These are phyloP conservation scores for Celastrina argiolus DNA, from an alignment of 2,888 invertebrate genomes.

Conservation along the genomic window DNA sequence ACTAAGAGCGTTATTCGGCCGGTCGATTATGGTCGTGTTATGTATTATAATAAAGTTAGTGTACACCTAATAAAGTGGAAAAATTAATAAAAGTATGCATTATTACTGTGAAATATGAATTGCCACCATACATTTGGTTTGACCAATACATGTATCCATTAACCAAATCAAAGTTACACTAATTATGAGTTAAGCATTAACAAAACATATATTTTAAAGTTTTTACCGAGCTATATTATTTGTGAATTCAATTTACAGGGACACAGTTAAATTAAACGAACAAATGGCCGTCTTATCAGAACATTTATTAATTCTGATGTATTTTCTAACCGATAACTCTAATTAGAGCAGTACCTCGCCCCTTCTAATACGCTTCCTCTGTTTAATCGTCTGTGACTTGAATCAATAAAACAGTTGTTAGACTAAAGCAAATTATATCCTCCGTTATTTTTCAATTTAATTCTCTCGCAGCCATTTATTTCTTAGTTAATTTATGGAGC, in stretches of 20 bases:
- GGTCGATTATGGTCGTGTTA: too few species aligned
- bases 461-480: slow-evolving; percentile 4
- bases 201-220: too few species aligned
- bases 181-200: too few species aligned
- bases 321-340: slow-evolving; percentile 33
- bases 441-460: slow-evolving; percentile 16
- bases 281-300: slow-evolving; percentile 21
- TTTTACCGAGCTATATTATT: not conserved
- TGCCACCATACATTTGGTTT: too few species aligned
- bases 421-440: slow-evolving; percentile 25
- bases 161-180: too few species aligned
- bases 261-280: slow-evolving; percentile 22
- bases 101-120: too few species aligned
- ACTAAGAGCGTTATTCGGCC: too few species aligned
- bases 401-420: slow-evolving; percentile 37
- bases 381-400: slow-evolving; percentile 62
- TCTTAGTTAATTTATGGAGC: not conserved
- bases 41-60: too few species aligned
- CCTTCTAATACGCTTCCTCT: slow-evolving; percentile 47
- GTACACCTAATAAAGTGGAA: too few species aligned
- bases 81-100: too few species aligned
- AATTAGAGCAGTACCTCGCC: slow-evolving; percentile 42
- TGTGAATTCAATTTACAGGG: not conserved
- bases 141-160: too few species aligned
- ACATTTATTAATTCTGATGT: slow-evolving; percentile 26